Evolutionary conservation across 2,797 vertebrate species (phyloP).

Genomic region (Spinus olivaceus): DNA sequence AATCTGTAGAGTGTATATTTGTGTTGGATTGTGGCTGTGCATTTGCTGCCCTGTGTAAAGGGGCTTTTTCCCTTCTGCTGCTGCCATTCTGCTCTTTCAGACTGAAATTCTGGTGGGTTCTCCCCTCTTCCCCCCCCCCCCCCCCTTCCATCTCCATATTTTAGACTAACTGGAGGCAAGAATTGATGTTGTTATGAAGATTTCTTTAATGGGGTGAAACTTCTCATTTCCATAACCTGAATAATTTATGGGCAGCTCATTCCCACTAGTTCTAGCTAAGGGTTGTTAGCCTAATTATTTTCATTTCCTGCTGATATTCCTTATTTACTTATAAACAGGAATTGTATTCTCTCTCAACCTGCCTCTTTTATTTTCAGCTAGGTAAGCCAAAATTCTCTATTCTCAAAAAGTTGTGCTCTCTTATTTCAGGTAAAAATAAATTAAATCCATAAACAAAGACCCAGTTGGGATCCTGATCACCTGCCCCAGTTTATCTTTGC

Average conservation of each 20-base stretch:
- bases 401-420: background rate
- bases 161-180: background rate
- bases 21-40: background rate
- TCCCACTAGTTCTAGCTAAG: background rate
- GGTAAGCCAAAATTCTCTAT: background rate
- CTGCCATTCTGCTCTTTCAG: background rate
- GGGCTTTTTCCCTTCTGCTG: background rate
- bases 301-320: background rate
- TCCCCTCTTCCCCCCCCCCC: too few relatives aligned
- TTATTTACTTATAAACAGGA: background rate
- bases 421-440: background rate
- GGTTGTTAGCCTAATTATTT: conserved; percentile 1
- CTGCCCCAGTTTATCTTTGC: background rate
- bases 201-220: background rate
- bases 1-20: background rate
- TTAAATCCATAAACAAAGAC: background rate
- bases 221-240: background rate
- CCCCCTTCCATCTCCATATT: accelerated
- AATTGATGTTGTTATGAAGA: background rate
- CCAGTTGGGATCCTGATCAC: accelerated
- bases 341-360: background rate
- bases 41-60: background rate
- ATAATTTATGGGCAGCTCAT: conserved; percentile 20
- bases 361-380: background rate
- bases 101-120: background rate